Base-by-base conservation (phyloP, 2,113 vertebrate genomes). In the Poeciliopsis retropinna region DNA sequence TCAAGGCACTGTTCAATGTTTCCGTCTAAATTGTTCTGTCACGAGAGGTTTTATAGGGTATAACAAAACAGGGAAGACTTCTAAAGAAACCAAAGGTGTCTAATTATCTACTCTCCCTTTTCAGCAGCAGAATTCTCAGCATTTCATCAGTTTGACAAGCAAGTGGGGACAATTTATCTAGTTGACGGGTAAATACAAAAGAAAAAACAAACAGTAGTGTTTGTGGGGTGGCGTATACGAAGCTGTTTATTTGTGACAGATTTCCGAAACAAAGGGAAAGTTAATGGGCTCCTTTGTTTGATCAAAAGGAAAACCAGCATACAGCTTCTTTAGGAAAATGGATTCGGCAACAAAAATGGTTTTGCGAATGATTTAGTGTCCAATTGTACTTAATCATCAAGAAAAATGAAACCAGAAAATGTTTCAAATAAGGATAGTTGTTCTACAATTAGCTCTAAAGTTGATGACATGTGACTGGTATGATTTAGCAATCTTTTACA, bases 21-120 rank as follows among this genome's bases (percentile, higher is more conserved):
- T 90, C 81, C 85, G 74, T 79, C 80, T 73, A 88, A 93, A 92
- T 92, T 87, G 87, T 82, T 84, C 80, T 87, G 87, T 91, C 91
- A 91, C 85, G 80, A 79, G 74, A 83, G 82, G 83, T 91, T 91
- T 88, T 91, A 89, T 68, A 51, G 64, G 30, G 67, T 64, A n/a
- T 30, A 54, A 65, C 54, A 34, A 73, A 34, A 73, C 25, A 57
- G 37, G 61, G 71, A 83, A 64, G 73, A 57, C 68, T 44, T 80
- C 73, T 62, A 71, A 39, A 31, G 75, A 83, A 76, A 80, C 60
- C 34, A 64, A 80, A 75, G 60, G 54, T 64, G 73, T 87, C 29
- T 86, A 87, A 88, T 90, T 86, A 84, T 88, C 90, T 89, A 85
- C 84, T 72, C 78, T 83, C 77, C 67, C 61, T 86, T 77, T 71